Conservation (phyloP, 2,888 invertebrate species). For the Eueremaeus valkanovi region DNA sequence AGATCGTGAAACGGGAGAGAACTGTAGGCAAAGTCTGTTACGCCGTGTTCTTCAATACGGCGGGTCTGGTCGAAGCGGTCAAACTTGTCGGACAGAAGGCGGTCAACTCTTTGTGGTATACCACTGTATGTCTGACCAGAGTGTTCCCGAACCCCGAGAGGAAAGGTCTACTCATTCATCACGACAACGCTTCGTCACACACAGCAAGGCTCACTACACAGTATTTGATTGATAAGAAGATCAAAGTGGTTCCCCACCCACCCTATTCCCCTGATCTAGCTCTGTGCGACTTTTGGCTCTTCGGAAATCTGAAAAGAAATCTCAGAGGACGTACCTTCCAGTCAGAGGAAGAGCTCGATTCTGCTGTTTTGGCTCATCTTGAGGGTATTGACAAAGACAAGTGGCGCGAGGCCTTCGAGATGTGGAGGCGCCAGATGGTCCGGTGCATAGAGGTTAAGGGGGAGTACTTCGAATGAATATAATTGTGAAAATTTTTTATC, state of each 20-base stretch:
- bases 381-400: background rate
- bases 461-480: background rate
- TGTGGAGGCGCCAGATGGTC: background rate
- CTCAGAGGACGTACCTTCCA: background rate
- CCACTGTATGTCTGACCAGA: conserved; percentile 15
- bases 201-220: background rate
- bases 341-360: background rate
- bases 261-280: conserved; percentile 24
- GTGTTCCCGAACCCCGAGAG: background rate
- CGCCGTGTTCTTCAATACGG: conserved; percentile 36
- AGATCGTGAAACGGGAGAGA: conserved; percentile 29
- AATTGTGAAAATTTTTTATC: no score
- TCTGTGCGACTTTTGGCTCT: background rate
- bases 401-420: background rate
- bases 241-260: background rate
- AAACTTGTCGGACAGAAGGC: background rate
- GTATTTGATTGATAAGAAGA: background rate
- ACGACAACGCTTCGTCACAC: conserved; percentile 33
- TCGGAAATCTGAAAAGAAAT: background rate
- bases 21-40: conserved; percentile 18
- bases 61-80: conserved; percentile 3
- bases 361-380: background rate
- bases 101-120: conserved; percentile 26
- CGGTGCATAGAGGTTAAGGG: background rate
- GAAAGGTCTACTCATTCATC: conserved; percentile 26